phyloP scores from a whole-genome alignment of 1,140 invertebrate genomes.

The Globodera rostochiensis region DNA sequence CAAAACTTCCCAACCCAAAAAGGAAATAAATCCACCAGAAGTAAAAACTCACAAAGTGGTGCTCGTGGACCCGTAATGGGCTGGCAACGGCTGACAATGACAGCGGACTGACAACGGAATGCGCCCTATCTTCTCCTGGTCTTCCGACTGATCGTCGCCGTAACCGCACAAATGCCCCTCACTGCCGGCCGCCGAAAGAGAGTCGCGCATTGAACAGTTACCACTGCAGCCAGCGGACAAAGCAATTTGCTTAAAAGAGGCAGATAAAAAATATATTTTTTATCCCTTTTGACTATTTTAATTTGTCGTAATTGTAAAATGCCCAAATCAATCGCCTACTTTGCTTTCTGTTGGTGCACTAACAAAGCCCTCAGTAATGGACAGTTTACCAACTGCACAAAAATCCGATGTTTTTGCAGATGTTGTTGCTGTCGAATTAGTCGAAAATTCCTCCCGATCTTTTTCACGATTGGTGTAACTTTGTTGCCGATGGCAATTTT shows the following conservation, averaged over 20 bases:
- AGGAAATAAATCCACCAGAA: neutral
- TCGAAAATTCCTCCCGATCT: neutral
- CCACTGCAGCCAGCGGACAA: neutral
- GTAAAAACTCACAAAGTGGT: conserved; percentile 24
- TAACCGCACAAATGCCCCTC: conserved; percentile 7
- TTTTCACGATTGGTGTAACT: neutral
- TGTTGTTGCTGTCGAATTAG: neutral
- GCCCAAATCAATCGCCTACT: neutral
- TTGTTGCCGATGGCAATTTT: neutral
- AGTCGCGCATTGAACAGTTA: neutral
- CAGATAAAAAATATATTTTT: too few species aligned
- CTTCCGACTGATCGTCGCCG: conserved; percentile 13
- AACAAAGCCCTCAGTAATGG: neutral
- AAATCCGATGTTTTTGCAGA: neutral
- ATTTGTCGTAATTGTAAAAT: too few species aligned
- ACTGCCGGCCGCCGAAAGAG: neutral
- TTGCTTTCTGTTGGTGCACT: neutral
- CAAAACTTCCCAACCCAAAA: neutral
- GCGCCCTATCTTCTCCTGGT: neutral
- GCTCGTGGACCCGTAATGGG: conserved; percentile 30
- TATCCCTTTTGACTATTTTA: too few species aligned
- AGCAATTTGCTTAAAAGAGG: neutral
- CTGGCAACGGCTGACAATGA: neutral
- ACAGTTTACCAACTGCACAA: neutral
- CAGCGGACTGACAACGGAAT: neutral